Evolutionary conservation across 2,797 vertebrate genomes (phyloP).

Genomic region (Etheostoma perlongum): DNA sequence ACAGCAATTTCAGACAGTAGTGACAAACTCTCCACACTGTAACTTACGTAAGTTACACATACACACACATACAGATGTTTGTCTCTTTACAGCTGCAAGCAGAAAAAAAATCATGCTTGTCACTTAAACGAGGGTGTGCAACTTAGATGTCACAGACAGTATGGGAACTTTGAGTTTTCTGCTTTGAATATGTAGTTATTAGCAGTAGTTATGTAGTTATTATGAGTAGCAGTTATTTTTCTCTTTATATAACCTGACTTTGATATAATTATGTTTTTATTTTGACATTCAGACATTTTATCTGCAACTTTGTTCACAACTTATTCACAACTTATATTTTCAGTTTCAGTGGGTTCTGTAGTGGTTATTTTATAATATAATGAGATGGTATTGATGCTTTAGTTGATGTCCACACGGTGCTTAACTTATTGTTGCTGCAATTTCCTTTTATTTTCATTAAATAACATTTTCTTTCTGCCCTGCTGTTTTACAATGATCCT

Average conservation of each 20-base stretch:
- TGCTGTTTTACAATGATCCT: neutral
- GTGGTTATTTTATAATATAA: neutral
- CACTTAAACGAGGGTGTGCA: no score
- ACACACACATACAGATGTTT: no score
- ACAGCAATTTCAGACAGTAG: no score
- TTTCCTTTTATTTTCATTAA: neutral
- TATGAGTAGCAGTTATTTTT: neutral
- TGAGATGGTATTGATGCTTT: neutral
- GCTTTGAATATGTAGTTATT: neutral
- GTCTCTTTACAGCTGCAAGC: no score
- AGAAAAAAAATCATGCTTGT: no score
- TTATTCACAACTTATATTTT: no score
- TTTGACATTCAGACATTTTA: neutral
- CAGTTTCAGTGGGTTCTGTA: neutral
- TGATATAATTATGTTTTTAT: neutral
- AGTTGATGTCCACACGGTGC: neutral
- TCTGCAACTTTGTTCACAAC: neutral
- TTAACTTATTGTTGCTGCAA: neutral
- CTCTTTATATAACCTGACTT: neutral
- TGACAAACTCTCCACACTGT: no score
- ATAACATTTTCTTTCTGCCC: neutral
- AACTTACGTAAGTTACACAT: no score
- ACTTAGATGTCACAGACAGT: no score
- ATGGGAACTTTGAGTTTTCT: neutral
- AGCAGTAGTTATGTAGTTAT: no score